Base-by-base conservation (phyloP, 1,140 invertebrate species). In the Sitodiplosis mosellana region DNA sequence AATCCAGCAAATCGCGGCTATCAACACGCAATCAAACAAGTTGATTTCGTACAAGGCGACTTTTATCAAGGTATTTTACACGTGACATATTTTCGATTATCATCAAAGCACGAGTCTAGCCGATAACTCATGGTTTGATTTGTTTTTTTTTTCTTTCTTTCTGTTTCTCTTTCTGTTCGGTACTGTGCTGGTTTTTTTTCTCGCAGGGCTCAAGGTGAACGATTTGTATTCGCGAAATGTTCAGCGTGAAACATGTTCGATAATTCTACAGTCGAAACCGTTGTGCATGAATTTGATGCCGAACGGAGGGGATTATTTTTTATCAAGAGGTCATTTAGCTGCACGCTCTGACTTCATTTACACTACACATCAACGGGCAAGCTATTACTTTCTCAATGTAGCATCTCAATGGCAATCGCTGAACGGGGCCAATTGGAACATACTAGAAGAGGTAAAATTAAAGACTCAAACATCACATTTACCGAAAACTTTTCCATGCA, bases 281-380 rank as follows among this genome's bases (percentile, higher is more conserved):
- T 54, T 2, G 53, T 37, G 1, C 46, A 56, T 38, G 62, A 60
- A 36, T 61, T 64, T 20, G 50, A 63, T n/a, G 44, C 19, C 14
- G 36, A 38, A 17, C 55, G 56, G 1, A 5, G 27, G 36, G 12
- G 52, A 59, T 48, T 50, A 61, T 7, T 75, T 56, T 54, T 53
- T 82, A 45, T 67, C 77, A 0, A 66, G 75, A 34, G 79, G 79
- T 19, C 80, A 83, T 53, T 61, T 81, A n/a, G 65, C 73, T 0
- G 78, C 80, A 21, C 78, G 79, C 55, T 71, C 68, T 33, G 78
- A 83, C 55, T 76, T 73, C 43, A 63, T 79, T 2, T 77, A 70
- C 51, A 76, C 69, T 0, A 60, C 69, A 12, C 72, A 75, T 45
- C 77, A 82, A 56, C 67, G 72, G 1, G 64, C 74, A n/a, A 76